A percentile compares a stretch with the other conserved stretches of the same genome.
Evolutionary conservation across 1,140 invertebrate genomes (phyloP).

Genomic region (Calliphora vicina): DNA sequence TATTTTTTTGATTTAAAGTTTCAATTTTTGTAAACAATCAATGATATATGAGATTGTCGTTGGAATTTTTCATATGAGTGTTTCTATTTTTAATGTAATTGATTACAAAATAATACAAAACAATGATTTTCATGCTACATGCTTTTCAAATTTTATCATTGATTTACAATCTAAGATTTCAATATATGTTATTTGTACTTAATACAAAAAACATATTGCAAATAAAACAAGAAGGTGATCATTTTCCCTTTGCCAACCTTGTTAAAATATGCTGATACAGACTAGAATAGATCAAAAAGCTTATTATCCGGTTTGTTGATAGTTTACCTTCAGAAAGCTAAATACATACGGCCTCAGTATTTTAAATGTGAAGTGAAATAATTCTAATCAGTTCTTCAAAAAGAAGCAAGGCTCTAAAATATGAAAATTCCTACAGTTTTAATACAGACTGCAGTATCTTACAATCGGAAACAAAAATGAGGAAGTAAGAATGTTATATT

Average conservation of each 20-base stretch:
- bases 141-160: background rate
- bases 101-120: background rate
- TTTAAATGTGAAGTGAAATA: no score
- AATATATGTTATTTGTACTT: background rate
- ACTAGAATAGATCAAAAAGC: no score
- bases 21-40: background rate
- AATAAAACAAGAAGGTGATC: background rate
- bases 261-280: background rate
- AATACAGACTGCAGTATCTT: no score
- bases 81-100: background rate
- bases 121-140: background rate
- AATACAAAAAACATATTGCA: no score
- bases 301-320: no score
- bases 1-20: background rate
- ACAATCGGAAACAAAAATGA: no score
- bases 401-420: no score
- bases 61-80: background rate
- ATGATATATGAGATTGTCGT: background rate
- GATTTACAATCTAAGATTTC: background rate
- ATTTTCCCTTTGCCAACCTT: background rate
- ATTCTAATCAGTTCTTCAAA: no score
- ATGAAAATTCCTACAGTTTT: no score
- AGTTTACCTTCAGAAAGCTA: background rate
- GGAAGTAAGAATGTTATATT: no score
- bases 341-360: no score